phyloP scores from a whole-genome alignment of 2,888 invertebrate genomes.

The Lottia gigantea region DNA sequence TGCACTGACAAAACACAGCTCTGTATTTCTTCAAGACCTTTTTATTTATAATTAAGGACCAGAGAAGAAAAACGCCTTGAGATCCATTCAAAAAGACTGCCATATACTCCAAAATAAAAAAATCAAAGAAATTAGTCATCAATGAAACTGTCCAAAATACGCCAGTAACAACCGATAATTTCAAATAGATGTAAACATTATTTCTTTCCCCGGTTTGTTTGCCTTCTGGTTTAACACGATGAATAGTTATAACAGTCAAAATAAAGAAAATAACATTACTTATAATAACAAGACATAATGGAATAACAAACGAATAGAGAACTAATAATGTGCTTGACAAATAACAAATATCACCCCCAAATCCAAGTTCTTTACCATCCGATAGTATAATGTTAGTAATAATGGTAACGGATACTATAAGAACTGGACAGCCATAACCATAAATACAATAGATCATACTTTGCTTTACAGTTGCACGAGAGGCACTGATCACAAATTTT shows the following conservation, averaged over 20 bases:
- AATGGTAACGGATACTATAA: slow-evolving; percentile 21
- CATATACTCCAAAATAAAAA: slow-evolving; percentile 32
- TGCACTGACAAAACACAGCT: no score
- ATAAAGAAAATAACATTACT: slow-evolving; percentile 40
- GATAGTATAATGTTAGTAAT: slow-evolving; percentile 10
- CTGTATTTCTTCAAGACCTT: slow-evolving; percentile 23
- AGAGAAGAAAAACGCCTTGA: slow-evolving; percentile 45
- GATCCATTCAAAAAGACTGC: slow-evolving; percentile 36
- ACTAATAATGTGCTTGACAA: slow-evolving; percentile 23
- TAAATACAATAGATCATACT: slow-evolving; percentile 20
- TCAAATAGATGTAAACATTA: slow-evolving; percentile 36
- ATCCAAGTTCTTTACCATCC: slow-evolving; percentile 22
- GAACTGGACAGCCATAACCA: slow-evolving; percentile 9
- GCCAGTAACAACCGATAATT: slow-evolving; percentile 43
- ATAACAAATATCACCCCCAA: slow-evolving; percentile 34
- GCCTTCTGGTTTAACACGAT: slow-evolving; percentile 13
- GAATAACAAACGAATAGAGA: slow-evolving; percentile 38
- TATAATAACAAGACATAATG: slow-evolving; percentile 33
- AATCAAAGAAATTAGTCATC: slow-evolving; percentile 32
- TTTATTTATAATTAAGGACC: slow-evolving; percentile 38
- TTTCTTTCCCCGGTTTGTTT: slow-evolving; percentile 24
- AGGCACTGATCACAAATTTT: slow-evolving; percentile 5
- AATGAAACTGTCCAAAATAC: slow-evolving; percentile 43
- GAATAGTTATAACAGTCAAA: slow-evolving; percentile 34
- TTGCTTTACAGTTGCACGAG: slow-evolving; percentile 16